Conservation (phyloP, 2,113 vertebrate genomes). For the Polypterus bichir region DNA sequence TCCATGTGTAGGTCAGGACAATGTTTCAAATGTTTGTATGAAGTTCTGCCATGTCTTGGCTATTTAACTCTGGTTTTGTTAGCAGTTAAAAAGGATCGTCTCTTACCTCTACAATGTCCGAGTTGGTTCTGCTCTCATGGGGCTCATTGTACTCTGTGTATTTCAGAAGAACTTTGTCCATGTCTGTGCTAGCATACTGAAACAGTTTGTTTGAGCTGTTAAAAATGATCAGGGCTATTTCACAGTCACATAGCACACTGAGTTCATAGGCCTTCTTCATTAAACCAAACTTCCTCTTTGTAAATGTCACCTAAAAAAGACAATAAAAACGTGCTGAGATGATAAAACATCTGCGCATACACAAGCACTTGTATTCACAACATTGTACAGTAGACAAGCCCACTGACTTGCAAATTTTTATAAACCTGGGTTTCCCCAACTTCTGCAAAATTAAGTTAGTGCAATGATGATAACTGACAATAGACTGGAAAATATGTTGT, state of each 20-base stretch:
- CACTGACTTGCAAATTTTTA: background rate
- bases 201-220: slow-evolving; percentile 99
- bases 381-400: background rate
- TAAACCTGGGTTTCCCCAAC: no score
- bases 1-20: no score
- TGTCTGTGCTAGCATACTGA: slow-evolving; percentile 98
- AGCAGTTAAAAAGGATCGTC: background rate
- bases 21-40: no score
- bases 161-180: slow-evolving; percentile 98
- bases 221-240: slow-evolving; percentile 99
- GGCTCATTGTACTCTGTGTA: slow-evolving; percentile 98
- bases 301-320: slow-evolving; percentile 83
- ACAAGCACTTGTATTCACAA: no score
- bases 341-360: background rate
- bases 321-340: slow-evolving; percentile 17
- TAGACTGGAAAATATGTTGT: no score
- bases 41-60: no score
- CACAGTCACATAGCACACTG: slow-evolving; percentile 97
- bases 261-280: slow-evolving; percentile 99
- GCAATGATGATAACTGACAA: no score
- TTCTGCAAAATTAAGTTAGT: background rate
- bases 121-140: slow-evolving; percentile 98
- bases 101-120: slow-evolving; percentile 97
- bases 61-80: no score
- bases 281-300: slow-evolving; percentile 96